Conservation (phyloP, 2,888 invertebrate genomes). For the Tetragonisca angustula region DNA sequence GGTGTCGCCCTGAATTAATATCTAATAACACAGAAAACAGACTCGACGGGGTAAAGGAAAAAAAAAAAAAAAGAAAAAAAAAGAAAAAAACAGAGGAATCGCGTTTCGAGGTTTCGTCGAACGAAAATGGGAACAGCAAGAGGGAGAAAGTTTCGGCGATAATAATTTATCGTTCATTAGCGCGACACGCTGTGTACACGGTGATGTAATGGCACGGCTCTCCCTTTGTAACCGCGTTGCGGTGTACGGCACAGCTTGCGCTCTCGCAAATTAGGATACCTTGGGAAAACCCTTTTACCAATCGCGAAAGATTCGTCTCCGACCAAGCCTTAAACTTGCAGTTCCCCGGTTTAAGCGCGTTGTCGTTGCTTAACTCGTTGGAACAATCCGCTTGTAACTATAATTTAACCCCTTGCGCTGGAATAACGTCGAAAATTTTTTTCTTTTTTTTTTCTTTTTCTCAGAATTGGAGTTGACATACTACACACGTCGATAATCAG, state of each 20-base stretch:
- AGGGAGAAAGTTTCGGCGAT: neutral
- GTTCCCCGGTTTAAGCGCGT: constrained; percentile 18
- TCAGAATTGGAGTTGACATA: no score
- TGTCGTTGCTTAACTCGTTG: neutral
- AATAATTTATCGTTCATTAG: constrained; percentile 60
- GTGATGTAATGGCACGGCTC: constrained; percentile 35
- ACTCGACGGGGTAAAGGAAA: neutral
- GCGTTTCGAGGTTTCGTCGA: neutral
- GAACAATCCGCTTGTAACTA: no score
- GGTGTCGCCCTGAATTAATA: neutral
- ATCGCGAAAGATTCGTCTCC: constrained; percentile 38
- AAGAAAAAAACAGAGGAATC: neutral
- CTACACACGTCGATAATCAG: no score
- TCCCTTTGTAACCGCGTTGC: constrained; percentile 52
- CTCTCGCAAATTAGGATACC: constrained; percentile 45
- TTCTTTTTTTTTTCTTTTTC: no score
- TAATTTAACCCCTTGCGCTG: no score
- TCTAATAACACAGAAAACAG: neutral
- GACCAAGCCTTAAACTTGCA: neutral
- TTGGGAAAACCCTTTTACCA: constrained; percentile 39
- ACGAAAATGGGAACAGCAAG: neutral
- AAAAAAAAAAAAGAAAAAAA: no score
- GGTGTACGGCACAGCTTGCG: constrained; percentile 3
- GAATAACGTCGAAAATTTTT: no score
- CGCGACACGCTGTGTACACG: constrained; percentile 27